Evolutionary conservation across 2,888 invertebrate genomes (phyloP), one percentile per base, ranked within the genome.

Genomic region (Eurois occulta): DNA sequence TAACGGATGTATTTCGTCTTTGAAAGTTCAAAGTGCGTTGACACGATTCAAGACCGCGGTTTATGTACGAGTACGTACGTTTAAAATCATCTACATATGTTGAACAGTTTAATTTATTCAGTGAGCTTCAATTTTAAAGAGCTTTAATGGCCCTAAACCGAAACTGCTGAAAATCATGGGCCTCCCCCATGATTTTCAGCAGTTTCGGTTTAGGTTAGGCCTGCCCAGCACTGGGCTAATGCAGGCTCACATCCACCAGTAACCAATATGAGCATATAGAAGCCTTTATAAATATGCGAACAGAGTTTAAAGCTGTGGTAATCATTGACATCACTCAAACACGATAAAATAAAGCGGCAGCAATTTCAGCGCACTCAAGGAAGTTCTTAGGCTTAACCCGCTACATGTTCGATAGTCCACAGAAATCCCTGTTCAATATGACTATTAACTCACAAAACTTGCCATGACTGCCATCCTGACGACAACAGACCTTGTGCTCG

Each of bases 401-500:
- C 8, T 3, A 32, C 35, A 67, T n/a, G 21, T 71, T n/a, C 0
- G 28, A 72, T 55, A 62, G 67, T 75, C 66, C 58, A 60, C 52
- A 24, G 62, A 62, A 46, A 64, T 32, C 71, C 58, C 28, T 64
- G 79, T 83, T 78, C 73, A 66, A 77, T 69, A 87, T 85, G 78
- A 77, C 74, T 78, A 70, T 65, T 86, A 75, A 80, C 68, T 80
- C 66, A 79, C 64, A 69, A 76, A 71, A 80, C 70, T 78, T 69
- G 21, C 68, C 71, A 77, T 77, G 83, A 46, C 76, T 84, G 75
- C 79, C 72, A 73, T 87, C 69, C 72, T 72, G 78, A 75, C 76
- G 83, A 85, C 84, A 83, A 65, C 72, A 77, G 62, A 68, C 78
- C 78, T 71, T 76, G 80, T 86, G 83, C 70, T 77, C 74, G 76